Evolutionary conservation across 1,140 invertebrate genomes (phyloP).

Genomic region (Pseudomyrmex dendroicus): DNA sequence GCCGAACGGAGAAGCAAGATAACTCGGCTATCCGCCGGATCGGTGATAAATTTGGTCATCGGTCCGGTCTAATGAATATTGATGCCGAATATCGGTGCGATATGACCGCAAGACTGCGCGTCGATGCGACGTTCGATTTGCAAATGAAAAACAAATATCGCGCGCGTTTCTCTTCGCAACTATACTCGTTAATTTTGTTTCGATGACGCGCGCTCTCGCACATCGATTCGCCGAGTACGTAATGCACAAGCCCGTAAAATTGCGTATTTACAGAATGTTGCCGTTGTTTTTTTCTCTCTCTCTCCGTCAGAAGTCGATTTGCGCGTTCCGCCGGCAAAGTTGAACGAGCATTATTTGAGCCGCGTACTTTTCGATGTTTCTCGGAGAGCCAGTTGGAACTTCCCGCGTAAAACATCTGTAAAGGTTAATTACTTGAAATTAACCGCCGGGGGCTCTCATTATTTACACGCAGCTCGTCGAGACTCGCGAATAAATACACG

Average conservation of each 20-base stretch:
- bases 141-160: slow-evolving; percentile 35
- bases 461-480: neutral
- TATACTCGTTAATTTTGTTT: neutral
- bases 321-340: too few relatives aligned
- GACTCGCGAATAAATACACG: neutral
- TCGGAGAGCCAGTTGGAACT: too few relatives aligned
- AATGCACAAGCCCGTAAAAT: too few relatives aligned
- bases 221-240: too few relatives aligned
- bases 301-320: too few relatives aligned
- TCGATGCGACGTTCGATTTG: neutral
- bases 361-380: neutral
- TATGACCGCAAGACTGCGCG: neutral
- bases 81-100: neutral
- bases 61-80: slow-evolving; percentile 33
- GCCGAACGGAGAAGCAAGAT: neutral
- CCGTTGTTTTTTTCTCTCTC: too few relatives aligned
- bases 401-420: too few relatives aligned
- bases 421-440: slow-evolving; percentile 1
- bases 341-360: neutral
- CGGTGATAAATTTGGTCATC: slow-evolving; percentile 14
- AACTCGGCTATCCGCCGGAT: neutral
- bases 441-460: neutral
- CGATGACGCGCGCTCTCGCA: neutral
- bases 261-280: too few relatives aligned
- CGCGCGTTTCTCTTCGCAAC: neutral